phyloP scores from a whole-genome alignment of 2,888 invertebrate genomes.

The Baccha elongata region DNA sequence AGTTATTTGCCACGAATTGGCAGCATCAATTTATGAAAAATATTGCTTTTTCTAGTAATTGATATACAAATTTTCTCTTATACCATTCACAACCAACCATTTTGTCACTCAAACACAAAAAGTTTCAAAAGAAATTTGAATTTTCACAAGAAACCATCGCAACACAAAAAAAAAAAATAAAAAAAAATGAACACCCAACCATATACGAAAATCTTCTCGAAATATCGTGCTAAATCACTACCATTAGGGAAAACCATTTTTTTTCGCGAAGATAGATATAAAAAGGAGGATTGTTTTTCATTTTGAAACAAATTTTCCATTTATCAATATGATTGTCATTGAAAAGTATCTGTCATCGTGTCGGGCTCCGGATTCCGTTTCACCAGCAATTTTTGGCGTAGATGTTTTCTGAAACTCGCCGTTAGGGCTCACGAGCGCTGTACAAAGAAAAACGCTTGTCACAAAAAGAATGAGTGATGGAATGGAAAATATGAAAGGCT shows the following conservation, averaged over 20 bases:
- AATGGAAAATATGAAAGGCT: conserved; percentile 36
- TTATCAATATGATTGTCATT: conserved; percentile 73
- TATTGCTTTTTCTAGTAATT: too few relatives aligned
- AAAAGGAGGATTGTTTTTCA: conserved; percentile 50
- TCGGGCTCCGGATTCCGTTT: conserved; percentile 42
- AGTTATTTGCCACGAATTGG: too few relatives aligned
- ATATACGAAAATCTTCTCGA: not conserved
- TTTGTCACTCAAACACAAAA: too few relatives aligned
- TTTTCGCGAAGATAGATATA: not conserved
- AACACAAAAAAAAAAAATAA: not conserved
- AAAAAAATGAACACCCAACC: not conserved
- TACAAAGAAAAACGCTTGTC: conserved; percentile 49
- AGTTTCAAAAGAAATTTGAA: too few relatives aligned
- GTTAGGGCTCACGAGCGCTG: conserved; percentile 25
- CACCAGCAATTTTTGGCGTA: not conserved
- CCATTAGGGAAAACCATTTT: conserved; percentile 19
- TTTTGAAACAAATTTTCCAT: conserved; percentile 62
- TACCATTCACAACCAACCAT: too few relatives aligned
- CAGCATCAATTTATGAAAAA: too few relatives aligned
- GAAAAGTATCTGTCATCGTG: conserved; percentile 71
- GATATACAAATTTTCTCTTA: too few relatives aligned
- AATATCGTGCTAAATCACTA: conserved; percentile 12
- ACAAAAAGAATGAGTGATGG: conserved; percentile 51
- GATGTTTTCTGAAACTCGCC: conserved; percentile 27
- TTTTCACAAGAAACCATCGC: not conserved